phyloP scores from a whole-genome alignment of 1,140 invertebrate species.

The Odontomachus brunneus region DNA sequence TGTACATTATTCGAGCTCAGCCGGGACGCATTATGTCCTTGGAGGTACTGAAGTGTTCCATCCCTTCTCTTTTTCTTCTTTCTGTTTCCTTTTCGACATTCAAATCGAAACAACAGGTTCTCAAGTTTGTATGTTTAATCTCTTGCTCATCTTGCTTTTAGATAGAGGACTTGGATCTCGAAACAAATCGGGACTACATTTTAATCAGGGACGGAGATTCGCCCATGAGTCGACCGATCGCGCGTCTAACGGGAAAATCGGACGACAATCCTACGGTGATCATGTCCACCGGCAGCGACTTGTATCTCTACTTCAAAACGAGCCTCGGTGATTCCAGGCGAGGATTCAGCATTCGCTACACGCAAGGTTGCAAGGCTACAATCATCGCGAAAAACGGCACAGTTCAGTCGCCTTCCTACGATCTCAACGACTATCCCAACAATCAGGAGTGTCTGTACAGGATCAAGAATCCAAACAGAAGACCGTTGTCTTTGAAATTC shows the following conservation, averaged over 20 bases:
- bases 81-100: too few relatives aligned
- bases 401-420: conserved; percentile 94
- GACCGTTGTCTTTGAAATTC: conserved; percentile 95
- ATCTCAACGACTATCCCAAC: conserved; percentile 93
- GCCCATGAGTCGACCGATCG: conserved; percentile 93
- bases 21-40: conserved; percentile 94
- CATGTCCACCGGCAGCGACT: conserved; percentile 94
- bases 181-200: conserved; percentile 94
- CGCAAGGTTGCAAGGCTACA: conserved; percentile 94
- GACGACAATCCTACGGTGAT: conserved; percentile 93
- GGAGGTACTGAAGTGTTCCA: too few relatives aligned
- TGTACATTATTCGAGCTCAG: conserved; percentile 96
- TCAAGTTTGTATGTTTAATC: too few relatives aligned
- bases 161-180: conserved; percentile 95
- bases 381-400: conserved; percentile 93
- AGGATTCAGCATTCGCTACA: conserved; percentile 96
- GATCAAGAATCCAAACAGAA: conserved; percentile 93
- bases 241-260: conserved; percentile 91
- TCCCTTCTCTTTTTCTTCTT: too few relatives aligned
- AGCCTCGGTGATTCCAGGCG: conserved; percentile 94
- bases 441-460: conserved; percentile 96
- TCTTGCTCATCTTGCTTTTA: conserved; percentile 73
- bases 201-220: conserved; percentile 95
- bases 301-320: conserved; percentile 97
- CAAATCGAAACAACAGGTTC: too few relatives aligned